phyloP scores from a whole-genome alignment of 2,888 invertebrate genomes.

The Vanessa cardui region DNA sequence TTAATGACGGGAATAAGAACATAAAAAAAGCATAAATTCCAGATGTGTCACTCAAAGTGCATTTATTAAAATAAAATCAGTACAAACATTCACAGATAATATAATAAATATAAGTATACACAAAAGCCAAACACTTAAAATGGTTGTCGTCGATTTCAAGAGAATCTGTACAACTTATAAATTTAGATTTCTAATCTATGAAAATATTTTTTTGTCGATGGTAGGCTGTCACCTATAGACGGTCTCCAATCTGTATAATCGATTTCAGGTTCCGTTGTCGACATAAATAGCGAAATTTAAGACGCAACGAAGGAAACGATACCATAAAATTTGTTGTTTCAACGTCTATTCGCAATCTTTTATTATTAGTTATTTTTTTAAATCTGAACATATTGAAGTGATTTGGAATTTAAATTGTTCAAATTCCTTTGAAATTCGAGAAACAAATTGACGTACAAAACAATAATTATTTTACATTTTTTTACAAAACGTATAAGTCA shows the following conservation, averaged over 20 bases:
- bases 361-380: too few relatives aligned
- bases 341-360: too few relatives aligned
- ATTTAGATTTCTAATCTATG: background rate
- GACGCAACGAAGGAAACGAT: too few relatives aligned
- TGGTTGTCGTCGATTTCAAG: background rate
- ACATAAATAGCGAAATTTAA: too few relatives aligned
- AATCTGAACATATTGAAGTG: too few relatives aligned
- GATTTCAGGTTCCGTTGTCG: too few relatives aligned
- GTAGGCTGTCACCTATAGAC: too few relatives aligned
- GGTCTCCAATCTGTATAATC: too few relatives aligned
- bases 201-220: too few relatives aligned
- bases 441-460: slow-evolving; percentile 12
- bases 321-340: too few relatives aligned
- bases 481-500: slow-evolving; percentile 2
- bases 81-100: slow-evolving; percentile 61
- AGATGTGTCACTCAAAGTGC: slow-evolving; percentile 76
- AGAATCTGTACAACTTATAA: background rate
- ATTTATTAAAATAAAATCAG: slow-evolving; percentile 73
- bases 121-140: slow-evolving; percentile 25
- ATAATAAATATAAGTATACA: slow-evolving; percentile 67
- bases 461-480: slow-evolving; percentile 9
- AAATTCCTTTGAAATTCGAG: slow-evolving; percentile 2
- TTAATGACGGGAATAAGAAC: too few relatives aligned
- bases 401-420: background rate
- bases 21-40: slow-evolving; percentile 39